Base-by-base conservation (phyloP, 2,888 invertebrate genomes). In the Papilio protenor region DNA sequence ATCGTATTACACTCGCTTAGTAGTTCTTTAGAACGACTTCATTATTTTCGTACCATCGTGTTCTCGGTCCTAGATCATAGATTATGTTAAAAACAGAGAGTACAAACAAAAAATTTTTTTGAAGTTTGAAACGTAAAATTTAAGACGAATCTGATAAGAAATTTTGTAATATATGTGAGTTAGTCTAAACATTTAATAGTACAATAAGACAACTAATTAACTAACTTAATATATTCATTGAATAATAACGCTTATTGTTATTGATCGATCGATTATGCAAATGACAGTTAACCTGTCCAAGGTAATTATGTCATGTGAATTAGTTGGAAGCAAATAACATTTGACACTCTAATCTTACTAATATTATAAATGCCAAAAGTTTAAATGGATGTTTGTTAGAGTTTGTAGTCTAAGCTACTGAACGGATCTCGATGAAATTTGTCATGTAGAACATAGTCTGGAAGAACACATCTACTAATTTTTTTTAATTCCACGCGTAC, bases 21-120 rank as follows among this genome's bases (percentile, higher is more conserved):
- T 79, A 78, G 79, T 77, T 55, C 72, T 73, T 40, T 75, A 33
- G 66, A 78, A 78, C 66, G 33, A 74, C 76, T 86, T 88, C 87
- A 90, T 91, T 90, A 91, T 84, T 82, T 86, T 85, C 89, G 92
- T 92, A 90, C 90, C 91, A 91, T 85, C 85, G 84, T 87, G 92
- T 91, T 86, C 92, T 88, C 81, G 83, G 83, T 81, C 83, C 85
- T 85, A 86, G 83, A 52, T 64, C n/a, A 75, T 45, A 78, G 78
- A 69, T 49, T 73, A 78, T 73, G 14, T n/a, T 14, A 64, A 11
- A 1, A n/a, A 49, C 75, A 78, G 75, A 75, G 52, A 61, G 21
- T 47, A 18, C 16, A 40, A 55, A 16, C 16, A 52, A 52, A 12
- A 55, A n/a, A 8, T n/a, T 55, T n/a, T n/a, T n/a, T 55, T 8